phyloP scores from a whole-genome alignment of 2,888 invertebrate genomes.

The Drosophila hamatofila region DNA sequence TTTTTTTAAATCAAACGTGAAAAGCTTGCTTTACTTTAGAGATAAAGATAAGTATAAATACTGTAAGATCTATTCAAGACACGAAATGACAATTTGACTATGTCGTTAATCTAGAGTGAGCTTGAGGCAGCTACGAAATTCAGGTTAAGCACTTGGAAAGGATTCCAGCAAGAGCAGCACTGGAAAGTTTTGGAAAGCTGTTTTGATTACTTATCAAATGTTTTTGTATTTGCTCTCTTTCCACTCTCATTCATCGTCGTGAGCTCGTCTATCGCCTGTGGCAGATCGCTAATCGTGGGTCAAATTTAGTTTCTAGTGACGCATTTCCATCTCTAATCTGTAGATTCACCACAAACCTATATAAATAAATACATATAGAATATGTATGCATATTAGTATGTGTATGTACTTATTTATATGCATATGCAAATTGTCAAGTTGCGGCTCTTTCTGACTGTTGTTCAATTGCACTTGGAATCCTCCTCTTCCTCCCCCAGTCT shows the following conservation, averaged over 20 bases:
- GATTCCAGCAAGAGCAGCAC: conserved; percentile 1
- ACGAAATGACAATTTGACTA: not conserved
- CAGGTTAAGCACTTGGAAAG: too few species aligned
- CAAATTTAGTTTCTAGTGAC: conserved; percentile 46
- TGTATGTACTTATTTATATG: too few species aligned
- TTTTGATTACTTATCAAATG: conserved; percentile 21
- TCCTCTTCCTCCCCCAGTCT: not conserved
- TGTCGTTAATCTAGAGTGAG: not conserved
- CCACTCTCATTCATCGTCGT: not conserved
- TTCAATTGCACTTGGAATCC: conserved; percentile 58
- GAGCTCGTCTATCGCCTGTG: conserved; percentile 20
- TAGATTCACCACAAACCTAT: not conserved
- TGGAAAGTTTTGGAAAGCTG: conserved; percentile 9
- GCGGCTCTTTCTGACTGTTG: conserved; percentile 14
- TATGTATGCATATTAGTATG: not conserved
- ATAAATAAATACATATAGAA: not conserved
- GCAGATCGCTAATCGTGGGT: conserved; percentile 25
- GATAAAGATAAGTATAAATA: not conserved
- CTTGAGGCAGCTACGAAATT: too few species aligned
- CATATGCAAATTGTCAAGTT: conserved; percentile 19
- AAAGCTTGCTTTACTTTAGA: too few species aligned
- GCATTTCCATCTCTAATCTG: conserved; percentile 45
- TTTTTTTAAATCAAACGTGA: too few species aligned
- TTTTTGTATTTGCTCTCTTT: not conserved
- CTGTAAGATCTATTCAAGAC: not conserved